Base-by-base conservation (phyloP, 2,113 vertebrate species). In the Nothobranchius kuhntae region DNA sequence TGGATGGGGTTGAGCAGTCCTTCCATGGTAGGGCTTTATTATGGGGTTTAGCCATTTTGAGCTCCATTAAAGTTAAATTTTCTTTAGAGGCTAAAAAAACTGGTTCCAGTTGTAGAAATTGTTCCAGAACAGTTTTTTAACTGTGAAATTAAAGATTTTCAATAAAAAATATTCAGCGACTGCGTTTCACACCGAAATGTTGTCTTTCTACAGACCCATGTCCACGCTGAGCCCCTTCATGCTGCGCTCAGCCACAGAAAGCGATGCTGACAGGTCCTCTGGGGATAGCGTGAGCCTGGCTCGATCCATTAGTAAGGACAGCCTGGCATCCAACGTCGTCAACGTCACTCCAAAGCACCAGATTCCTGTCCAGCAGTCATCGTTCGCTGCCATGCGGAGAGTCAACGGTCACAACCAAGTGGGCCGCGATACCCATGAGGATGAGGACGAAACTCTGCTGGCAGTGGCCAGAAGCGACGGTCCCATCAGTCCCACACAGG, bases 241-340 rank as follows among this genome's bases (percentile, higher is more conserved):
- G 47, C 86, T 95, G 53, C 94, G 95, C 61, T 92, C 92, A 17
- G 84, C 92, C 2, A 75, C 87, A 2, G 95, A 96, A 47, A 92
- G 91, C 8, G 97, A 98, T 10, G 92, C 94, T 0, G 97, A 99
- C 56, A 9, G 78, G 0, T 84, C 73, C 3, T 91, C 89, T 24
- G 88, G 88, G 2, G 89, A 91, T 65, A 95, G 93, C n/a, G 81
- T 97, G 67, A 98, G 97, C 85, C 81, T 99, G 83, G 96, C 96
- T 6, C 94, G 96, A 48, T 98, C 97, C 13, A 98, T 99, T 84
- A 98, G 97, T 81, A 98, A 97, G 78, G 97, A 99, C 91, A 99
- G 97, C 67, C 86, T 99, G 74, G 97, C 96, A 0, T 98, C 97
- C 50, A 98, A 94, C 11, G 54, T 96, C 9, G 8, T 95, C 68